phyloP scores from a whole-genome alignment of 2,113 vertebrate species.

The Callaeas wilsoni region DNA sequence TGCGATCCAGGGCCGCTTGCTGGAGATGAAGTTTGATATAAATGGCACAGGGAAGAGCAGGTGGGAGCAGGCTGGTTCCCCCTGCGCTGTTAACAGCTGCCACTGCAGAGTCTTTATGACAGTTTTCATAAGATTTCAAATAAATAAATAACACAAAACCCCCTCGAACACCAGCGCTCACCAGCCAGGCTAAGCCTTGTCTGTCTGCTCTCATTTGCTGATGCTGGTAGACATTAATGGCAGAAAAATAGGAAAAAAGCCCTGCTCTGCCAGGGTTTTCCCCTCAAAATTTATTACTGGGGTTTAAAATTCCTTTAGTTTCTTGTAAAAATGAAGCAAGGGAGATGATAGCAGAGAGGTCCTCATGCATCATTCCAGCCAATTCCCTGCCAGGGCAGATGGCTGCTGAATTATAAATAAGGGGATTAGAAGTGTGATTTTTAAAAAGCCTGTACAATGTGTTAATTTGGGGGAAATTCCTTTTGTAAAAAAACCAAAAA shows the following conservation, averaged over 20 bases:
- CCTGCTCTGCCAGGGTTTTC: neutral
- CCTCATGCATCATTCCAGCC: neutral
- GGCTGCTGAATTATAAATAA: constrained; percentile 56
- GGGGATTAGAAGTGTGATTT: constrained; percentile 29
- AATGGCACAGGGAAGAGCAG: neutral
- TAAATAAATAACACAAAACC: neutral
- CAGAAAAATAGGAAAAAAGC: neutral
- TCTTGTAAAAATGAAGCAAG: constrained; percentile 13
- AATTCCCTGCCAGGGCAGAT: constrained; percentile 45
- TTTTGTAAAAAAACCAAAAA: neutral
- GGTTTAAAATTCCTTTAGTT: constrained; percentile 31
- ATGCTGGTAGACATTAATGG: neutral
- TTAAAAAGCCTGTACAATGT: neutral
- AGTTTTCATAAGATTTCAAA: neutral
- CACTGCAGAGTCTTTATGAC: neutral
- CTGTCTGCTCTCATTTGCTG: constrained; percentile 30
- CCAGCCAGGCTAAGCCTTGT: neutral
- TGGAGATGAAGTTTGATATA: neutral
- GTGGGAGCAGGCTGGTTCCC: neutral
- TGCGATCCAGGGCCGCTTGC: neutral
- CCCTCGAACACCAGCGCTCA: neutral
- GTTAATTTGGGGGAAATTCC: constrained; percentile 27
- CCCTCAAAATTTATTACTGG: neutral
- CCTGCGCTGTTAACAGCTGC: neutral
- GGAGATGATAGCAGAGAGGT: neutral